phyloP scores from a whole-genome alignment of 2,113 vertebrate species.

The Salvator merianae region DNA sequence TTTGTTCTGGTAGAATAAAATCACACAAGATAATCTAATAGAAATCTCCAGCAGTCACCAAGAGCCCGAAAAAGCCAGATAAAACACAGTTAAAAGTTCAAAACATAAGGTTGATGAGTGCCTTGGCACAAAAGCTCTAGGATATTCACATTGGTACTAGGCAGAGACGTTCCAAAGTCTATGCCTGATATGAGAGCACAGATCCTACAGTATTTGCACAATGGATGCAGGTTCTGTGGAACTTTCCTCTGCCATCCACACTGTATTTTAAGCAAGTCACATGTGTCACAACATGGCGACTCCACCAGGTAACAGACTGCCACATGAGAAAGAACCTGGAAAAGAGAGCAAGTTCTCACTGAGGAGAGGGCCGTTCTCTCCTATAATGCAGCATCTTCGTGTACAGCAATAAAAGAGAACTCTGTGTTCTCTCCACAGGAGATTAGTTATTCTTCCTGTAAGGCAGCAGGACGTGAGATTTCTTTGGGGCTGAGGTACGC shows the following conservation, averaged over 20 bases:
- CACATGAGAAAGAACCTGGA: background rate
- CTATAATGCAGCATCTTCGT: conserved; percentile 8
- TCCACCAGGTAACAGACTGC: conserved; percentile 3
- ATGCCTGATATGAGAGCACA: background rate
- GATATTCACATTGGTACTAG: background rate
- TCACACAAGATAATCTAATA: background rate
- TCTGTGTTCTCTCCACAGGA: background rate
- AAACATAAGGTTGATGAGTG: conserved; percentile 12
- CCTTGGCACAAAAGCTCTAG: conserved; percentile 7
- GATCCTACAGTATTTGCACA: background rate
- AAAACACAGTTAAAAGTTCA: conserved; percentile 8
- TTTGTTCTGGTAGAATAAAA: background rate
- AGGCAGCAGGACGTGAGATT: background rate
- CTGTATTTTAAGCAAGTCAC: background rate
- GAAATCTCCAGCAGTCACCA: background rate
- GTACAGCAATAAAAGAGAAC: conserved; percentile 2
- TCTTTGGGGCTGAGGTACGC: conserved; percentile 11
- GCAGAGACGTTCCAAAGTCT: background rate
- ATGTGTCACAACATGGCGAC: background rate
- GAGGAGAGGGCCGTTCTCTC: background rate
- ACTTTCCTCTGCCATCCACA: background rate
- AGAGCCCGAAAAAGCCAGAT: conserved; percentile 10
- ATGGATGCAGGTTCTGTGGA: background rate
- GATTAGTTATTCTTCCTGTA: background rate
- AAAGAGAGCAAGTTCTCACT: background rate